Percentiles rank a stretch among this genome's conserved stretches.
These are phyloP conservation scores for Aquatica leii DNA, from an alignment of 2,888 invertebrate species.

Conservation along the genomic window DNA sequence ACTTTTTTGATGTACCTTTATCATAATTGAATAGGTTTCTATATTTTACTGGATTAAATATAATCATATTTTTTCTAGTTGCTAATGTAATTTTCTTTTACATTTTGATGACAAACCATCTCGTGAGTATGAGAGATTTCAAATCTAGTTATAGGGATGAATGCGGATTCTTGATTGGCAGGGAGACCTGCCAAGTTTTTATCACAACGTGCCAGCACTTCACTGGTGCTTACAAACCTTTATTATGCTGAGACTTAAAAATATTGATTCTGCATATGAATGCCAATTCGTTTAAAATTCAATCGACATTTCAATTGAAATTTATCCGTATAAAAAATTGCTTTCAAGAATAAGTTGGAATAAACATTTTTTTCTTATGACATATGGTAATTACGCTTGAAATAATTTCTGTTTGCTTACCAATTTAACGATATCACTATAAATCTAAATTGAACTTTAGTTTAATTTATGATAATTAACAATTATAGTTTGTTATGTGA, in stretches of 20 bases:
- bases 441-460: too few relatives aligned
- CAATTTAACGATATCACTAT: too few relatives aligned
- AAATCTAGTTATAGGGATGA: slow-evolving; percentile 57
- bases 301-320: slow-evolving; percentile 27
- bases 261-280: slow-evolving; percentile 57
- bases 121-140: slow-evolving; percentile 35
- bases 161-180: slow-evolving; percentile 55
- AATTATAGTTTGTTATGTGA: too few relatives aligned
- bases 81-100: slow-evolving; percentile 28
- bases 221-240: slow-evolving; percentile 48
- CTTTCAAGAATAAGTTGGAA: not conserved
- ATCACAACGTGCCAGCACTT: slow-evolving; percentile 51
- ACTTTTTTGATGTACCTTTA: slow-evolving; percentile 27
- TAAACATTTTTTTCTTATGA: too few relatives aligned
- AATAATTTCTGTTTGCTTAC: too few relatives aligned
- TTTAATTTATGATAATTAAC: too few relatives aligned
- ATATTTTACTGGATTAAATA: too few relatives aligned
- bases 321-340: slow-evolving; percentile 15
- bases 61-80: slow-evolving; percentile 24
- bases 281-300: slow-evolving; percentile 40
- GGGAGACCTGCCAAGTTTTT: slow-evolving; percentile 55
- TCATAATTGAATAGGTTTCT: slow-evolving; percentile 29
- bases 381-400: too few relatives aligned
- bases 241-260: slow-evolving; percentile 54
- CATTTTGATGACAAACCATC: slow-evolving; percentile 25